Base-by-base conservation (phyloP, 2,113 vertebrate genomes). In the Cricetomys ansorgei region DNA sequence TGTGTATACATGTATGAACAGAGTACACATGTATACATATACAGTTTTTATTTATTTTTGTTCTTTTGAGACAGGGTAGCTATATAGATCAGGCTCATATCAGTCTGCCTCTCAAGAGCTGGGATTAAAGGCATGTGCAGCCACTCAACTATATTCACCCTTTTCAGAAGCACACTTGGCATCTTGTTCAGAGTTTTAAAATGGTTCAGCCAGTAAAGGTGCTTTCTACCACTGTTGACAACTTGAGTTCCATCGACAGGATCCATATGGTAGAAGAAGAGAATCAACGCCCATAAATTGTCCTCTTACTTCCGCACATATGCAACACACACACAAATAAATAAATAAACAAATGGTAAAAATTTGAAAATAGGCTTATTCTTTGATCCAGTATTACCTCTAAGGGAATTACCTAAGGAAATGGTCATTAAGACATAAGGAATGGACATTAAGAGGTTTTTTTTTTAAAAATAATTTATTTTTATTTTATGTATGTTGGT, bases 331-430 rank as follows among this genome's bases (percentile, higher is more conserved):
- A n/a, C 12, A 31, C 45, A 31, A 13, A 10, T 25, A 34, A 29
- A 59, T 59, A 59, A 59, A 59, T 59, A n/a, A 19, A 80, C 9
- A 29, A 17, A 76, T 23, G 15, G n/a, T n/a, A 48, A 50, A 40
- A 50, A n/a, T 59, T 43, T 43, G 43, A 62, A 62, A 10, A 43
- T 62, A 25, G 23, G n/a, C 21, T 59, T 57, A 83, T 94, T 93
- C 21, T 84, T 96, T 83, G 72, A 83, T 4, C 17, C 6, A 50
- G 37, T 19, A 89, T 9, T 76, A 76, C 16, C 43, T 43, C 65
- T 91, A 86, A 11, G 75, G 50, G 34, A 96, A 59, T 67, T 17
- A 4, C 88, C 55, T 91, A 73, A 88, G 69, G 93, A 96, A 87
- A 67, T 94, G 93, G 86, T 86, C 29, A 94, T n/a, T n/a, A n/a